These are phyloP conservation scores for Botia kubotai DNA, from an alignment of 2,797 vertebrate genomes.

Conservation along the genomic window DNA sequence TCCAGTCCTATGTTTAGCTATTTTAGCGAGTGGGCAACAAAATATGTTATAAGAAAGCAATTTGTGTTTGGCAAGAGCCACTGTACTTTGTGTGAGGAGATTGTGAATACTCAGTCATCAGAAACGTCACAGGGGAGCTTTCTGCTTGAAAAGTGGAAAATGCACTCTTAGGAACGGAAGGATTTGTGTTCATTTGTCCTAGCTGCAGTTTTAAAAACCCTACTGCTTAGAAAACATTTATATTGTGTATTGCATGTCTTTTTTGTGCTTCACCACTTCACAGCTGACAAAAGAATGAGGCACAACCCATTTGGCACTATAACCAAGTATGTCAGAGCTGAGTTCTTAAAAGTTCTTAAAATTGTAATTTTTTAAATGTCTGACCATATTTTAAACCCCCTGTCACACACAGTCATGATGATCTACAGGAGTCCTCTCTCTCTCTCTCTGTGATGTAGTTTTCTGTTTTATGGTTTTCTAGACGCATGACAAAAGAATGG, in stretches of 20 bases:
- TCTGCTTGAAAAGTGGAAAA: slow-evolving; percentile 34
- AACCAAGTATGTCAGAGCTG: background rate
- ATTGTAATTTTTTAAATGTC: background rate
- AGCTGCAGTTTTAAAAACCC: background rate
- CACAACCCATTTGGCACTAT: background rate
- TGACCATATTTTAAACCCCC: background rate
- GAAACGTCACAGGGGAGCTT: slow-evolving; percentile 50
- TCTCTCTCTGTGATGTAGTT: too few species aligned
- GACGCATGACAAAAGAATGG: background rate
- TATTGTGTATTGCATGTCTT: slow-evolving; percentile 2
- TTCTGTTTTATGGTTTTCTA: too few species aligned
- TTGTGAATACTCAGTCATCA: slow-evolving; percentile 48
- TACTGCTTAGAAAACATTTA: background rate
- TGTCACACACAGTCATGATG: background rate
- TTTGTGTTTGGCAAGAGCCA: slow-evolving; percentile 56
- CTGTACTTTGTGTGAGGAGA: slow-evolving; percentile 32
- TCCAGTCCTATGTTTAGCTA: slow-evolving; percentile 20
- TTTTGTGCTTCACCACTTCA: background rate
- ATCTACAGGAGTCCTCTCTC: too few species aligned
- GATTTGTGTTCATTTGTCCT: slow-evolving; percentile 1
- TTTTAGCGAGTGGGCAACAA: slow-evolving; percentile 40
- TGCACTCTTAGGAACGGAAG: slow-evolving; percentile 7
- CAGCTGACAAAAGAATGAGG: background rate
- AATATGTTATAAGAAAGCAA: slow-evolving; percentile 62
- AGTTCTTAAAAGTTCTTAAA: background rate